Conservation (phyloP, 1,140 invertebrate genomes). For the Sinella curviseta region DNA sequence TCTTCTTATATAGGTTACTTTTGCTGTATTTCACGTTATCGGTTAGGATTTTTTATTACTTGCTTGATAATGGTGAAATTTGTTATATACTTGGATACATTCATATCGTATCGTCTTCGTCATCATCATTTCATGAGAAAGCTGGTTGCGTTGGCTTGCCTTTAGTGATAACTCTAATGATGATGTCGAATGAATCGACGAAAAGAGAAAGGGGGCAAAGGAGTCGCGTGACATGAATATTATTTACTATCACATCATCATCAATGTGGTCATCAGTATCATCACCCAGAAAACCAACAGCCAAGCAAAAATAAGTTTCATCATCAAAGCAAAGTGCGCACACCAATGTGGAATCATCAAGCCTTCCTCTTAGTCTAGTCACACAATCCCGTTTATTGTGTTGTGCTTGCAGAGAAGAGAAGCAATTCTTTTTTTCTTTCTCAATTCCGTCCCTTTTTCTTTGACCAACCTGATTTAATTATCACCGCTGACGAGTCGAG, state of each 20-base stretch:
- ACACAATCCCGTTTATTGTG: not conserved
- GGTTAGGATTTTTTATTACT: no score
- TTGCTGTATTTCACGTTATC: no score
- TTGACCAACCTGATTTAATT: not conserved
- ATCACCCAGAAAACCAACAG: not conserved
- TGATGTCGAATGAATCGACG: not conserved
- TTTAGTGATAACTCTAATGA: not conserved
- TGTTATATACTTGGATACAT: no score
- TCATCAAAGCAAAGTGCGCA: no score
- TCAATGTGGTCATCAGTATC: not conserved
- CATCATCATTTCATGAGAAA: not conserved
- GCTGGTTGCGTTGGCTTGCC: no score
- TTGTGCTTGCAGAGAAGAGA: not conserved
- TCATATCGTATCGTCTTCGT: not conserved
- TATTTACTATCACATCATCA: not conserved
- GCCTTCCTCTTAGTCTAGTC: not conserved
- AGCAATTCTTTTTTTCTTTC: not conserved
- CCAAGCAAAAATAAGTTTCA: not conserved
- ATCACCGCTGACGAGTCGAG: not conserved
- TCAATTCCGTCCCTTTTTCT: not conserved
- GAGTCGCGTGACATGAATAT: conserved; percentile 22
- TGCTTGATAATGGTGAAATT: no score
- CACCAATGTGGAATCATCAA: not conserved
- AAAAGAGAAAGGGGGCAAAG: not conserved
- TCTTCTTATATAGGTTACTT: no score